These are phyloP conservation scores for Hycleus cichorii DNA, from an alignment of 1,140 invertebrate species.

Conservation along the genomic window DNA sequence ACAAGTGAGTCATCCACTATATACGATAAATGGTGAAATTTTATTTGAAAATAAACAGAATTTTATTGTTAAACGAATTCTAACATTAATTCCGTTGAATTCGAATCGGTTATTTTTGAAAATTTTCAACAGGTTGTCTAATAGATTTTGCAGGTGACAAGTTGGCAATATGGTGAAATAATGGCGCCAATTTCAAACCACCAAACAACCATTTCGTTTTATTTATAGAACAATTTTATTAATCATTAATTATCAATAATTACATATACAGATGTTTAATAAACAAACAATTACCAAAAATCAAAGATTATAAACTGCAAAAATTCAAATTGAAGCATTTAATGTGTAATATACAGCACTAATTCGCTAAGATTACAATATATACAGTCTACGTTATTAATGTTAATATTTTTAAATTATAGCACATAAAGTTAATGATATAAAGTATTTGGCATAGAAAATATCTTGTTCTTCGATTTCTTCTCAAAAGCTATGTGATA, in stretches of 20 bases:
- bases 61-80: too few species aligned
- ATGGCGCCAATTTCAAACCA: too few species aligned
- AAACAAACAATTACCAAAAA: too few species aligned
- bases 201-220: too few species aligned
- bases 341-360: conserved; percentile 7
- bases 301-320: conserved; percentile 2
- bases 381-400: conserved; percentile 7
- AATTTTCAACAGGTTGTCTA: too few species aligned
- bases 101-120: too few species aligned
- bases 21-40: neutral
- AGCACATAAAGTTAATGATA: conserved; percentile 12
- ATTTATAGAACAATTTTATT: neutral
- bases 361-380: neutral
- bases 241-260: conserved; percentile 3
- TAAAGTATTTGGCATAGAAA: conserved; percentile 15
- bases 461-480: conserved; percentile 8
- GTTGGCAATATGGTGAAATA: too few species aligned
- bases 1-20: conserved; percentile 1
- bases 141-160: too few species aligned
- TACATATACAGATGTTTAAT: conserved; percentile 1
- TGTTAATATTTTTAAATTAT: conserved; percentile 2
- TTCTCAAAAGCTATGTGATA: neutral
- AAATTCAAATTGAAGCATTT: conserved; percentile 5
- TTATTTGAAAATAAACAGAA: too few species aligned
- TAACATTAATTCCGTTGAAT: too few species aligned